These are phyloP conservation scores for Drosophila dunni DNA, from an alignment of 1,140 invertebrate genomes.

Conservation along the genomic window DNA sequence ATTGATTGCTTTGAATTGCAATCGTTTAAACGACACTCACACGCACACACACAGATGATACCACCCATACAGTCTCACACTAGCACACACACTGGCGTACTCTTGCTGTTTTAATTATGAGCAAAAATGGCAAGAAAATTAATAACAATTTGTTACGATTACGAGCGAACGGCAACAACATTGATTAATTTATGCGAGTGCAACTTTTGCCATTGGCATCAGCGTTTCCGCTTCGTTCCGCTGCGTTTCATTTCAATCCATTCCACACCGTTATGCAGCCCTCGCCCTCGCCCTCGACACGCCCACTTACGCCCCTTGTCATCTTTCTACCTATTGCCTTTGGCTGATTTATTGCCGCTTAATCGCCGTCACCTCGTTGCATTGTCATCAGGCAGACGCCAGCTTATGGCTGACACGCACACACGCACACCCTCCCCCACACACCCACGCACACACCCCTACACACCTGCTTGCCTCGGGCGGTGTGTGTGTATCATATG, in stretches of 20 bases:
- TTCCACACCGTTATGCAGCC: neutral
- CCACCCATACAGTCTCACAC: conserved; percentile 3
- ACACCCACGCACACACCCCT: neutral
- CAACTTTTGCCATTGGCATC: conserved; percentile 38
- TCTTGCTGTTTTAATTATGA: conserved; percentile 56
- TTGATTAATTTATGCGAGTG: conserved; percentile 60
- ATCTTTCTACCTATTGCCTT: conserved; percentile 1
- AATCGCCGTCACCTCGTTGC: conserved; percentile 43
- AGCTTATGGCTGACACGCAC: conserved; percentile 8
- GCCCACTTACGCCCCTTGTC: neutral
- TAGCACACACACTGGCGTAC: conserved; percentile 5
- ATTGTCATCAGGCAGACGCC: conserved; percentile 36
- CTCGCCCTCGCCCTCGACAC: neutral
- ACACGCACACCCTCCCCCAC: conserved; percentile 4
- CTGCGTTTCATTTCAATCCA: conserved; percentile 6
- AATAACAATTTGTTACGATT: conserved; percentile 63
- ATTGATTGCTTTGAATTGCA: conserved; percentile 69
- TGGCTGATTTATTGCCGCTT: conserved; percentile 29
- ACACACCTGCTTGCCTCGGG: neutral
- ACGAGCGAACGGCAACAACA: conserved; percentile 23
- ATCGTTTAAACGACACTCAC: conserved; percentile 56
- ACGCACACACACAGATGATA: conserved; percentile 4
- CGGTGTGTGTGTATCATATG: conserved; percentile 3
- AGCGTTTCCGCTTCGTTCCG: conserved; percentile 9
- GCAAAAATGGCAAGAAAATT: conserved; percentile 61